Base-by-base conservation (phyloP, 1,140 invertebrate species). In the Drosophila ercepeae region DNA sequence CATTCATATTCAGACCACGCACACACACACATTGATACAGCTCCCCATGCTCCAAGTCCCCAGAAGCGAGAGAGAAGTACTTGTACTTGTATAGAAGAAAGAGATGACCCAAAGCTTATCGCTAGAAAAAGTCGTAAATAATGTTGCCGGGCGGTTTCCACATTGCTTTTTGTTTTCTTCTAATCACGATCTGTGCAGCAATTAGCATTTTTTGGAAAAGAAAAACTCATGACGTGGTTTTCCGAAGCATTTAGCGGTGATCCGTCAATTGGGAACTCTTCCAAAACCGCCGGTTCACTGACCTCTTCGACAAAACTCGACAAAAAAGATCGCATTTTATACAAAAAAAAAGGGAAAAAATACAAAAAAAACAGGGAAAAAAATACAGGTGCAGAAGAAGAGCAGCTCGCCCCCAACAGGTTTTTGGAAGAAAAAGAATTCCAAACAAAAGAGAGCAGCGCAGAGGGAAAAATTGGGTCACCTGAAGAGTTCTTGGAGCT, bases 1-100 rank as follows among this genome's bases (percentile, higher is more conserved):
- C 82, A 86, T 86, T 86, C 82, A 86, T 82, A 82, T 82, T 74
- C 82, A 82, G 60, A 75, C 69, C 77, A 60, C 75, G 82, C 64
- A 46, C 19, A 39, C 21, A 41, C 18, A 21, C 21, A 65, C 60
- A 54, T 8, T 9, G n/a, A 21, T 21, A 36, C n/a, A 5, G 9
- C 29, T 8, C 27, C 8, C n/a, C 42, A 36, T 8, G 0, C 7
- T 16, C 7, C 13, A 39, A 18, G 23, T 55, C 36, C 34, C 14
- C 45, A 48, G 69, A 61, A 46, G 18, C 5, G 9, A 60, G n/a
- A 45, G 21, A 52, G 27, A 9, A 18, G 7, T 49, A 4, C 2
- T 9, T 8, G 4, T 11, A 32, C 3, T 0, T 9, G 3, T 32
- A 11, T 3, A 32, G 9, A 32, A 32, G 25, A 49, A 27, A 49